Conservation (phyloP, 2,113 vertebrate species). For the Australoheros scitulus region DNA sequence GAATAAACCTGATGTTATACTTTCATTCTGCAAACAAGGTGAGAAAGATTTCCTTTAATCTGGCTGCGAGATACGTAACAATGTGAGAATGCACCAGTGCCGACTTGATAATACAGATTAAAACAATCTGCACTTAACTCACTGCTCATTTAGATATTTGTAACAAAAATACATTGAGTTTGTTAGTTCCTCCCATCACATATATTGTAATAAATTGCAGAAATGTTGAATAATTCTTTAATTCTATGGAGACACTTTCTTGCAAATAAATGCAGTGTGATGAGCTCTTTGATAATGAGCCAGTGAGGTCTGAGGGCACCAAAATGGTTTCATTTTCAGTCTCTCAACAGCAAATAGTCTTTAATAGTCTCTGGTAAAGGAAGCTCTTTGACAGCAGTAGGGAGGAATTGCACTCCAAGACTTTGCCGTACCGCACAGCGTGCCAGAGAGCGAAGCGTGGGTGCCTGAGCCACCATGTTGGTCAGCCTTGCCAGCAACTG, state of each 20-base stretch:
- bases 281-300: slow-evolving; percentile 33
- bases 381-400: slow-evolving; percentile 89
- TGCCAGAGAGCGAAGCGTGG: slow-evolving; percentile 85
- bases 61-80: neutral
- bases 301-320: slow-evolving; percentile 20
- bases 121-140: neutral
- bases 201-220: slow-evolving; percentile 13
- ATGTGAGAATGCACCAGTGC: neutral
- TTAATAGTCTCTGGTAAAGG: slow-evolving; percentile 90
- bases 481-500: slow-evolving; percentile 88
- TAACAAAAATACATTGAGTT: neutral
- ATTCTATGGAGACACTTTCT: neutral
- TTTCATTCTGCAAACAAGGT: neutral
- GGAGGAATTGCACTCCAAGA: slow-evolving; percentile 88
- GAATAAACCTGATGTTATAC: neutral
- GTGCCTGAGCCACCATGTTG: slow-evolving; percentile 84
- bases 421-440: slow-evolving; percentile 88
- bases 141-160: neutral
- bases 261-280: slow-evolving; percentile 28
- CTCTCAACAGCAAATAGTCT: slow-evolving; percentile 89
- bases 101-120: neutral
- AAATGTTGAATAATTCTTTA: slow-evolving; percentile 13
- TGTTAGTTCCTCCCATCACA: neutral
- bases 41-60: neutral
- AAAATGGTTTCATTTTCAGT: slow-evolving; percentile 67